Conservation (phyloP, 2,113 vertebrate genomes). For the Thryonomys swinderianus region DNA sequence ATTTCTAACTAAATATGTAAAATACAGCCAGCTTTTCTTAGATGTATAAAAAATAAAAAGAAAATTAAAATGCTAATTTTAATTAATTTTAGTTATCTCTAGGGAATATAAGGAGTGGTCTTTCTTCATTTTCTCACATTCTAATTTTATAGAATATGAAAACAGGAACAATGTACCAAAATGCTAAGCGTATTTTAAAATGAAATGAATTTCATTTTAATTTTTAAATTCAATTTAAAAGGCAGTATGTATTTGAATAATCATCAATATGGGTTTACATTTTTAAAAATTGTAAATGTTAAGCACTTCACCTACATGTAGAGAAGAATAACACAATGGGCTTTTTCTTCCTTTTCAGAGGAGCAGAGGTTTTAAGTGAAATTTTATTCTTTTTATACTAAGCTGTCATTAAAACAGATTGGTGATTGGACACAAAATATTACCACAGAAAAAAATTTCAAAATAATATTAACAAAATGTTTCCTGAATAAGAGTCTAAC, state of each 20-base stretch:
- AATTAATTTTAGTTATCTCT: background rate
- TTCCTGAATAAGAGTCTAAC: background rate
- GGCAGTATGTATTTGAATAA: background rate
- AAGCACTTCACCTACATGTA: background rate
- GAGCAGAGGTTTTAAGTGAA: background rate
- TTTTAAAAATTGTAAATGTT: background rate
- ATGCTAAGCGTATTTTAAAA: background rate
- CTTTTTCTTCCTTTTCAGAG: background rate
- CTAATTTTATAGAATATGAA: background rate
- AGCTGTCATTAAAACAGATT: background rate
- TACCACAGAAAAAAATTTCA: background rate
- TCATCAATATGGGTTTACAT: background rate
- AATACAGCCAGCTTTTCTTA: background rate
- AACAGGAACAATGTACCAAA: background rate
- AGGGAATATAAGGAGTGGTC: background rate
- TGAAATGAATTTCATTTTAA: background rate
- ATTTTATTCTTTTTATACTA: slow-evolving; percentile 3
- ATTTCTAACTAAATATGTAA: background rate
- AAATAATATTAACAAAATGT: background rate
- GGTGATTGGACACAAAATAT: background rate
- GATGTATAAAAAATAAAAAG: background rate
- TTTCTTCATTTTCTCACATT: background rate
- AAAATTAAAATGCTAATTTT: slow-evolving; percentile 14
- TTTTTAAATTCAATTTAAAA: slow-evolving; percentile 16
- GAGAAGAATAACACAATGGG: background rate